Evolutionary conservation across 2,888 invertebrate species (phyloP), one percentile per base, ranked within the genome.

Genomic region (Drosophila gaucha): DNA sequence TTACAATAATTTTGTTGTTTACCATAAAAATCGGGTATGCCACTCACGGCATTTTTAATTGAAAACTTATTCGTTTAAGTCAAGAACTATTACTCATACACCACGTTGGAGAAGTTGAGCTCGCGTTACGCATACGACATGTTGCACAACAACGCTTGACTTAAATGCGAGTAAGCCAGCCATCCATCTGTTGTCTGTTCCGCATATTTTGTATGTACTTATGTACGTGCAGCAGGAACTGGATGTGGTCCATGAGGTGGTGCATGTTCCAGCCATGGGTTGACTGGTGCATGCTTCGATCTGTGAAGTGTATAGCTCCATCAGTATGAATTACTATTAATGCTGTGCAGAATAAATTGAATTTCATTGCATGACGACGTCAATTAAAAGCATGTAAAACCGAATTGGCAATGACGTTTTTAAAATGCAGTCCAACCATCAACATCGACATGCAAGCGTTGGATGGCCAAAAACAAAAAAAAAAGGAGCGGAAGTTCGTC

Each of bases 311-410:
- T 47, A 1, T n/a, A 8, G 18, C 30, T 20, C 60, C 68, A 73
- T 82, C 79, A 75, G 68, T 69, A 78, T 82, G 85, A 75, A 75
- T 86, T 87, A 87, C 83, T 85, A 78, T 85, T 77, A 87, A 87
- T 72, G 77, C 63, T 74, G 71, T 68, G 75, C 78, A 71, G 85
- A 80, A 82, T 89, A 86, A 90, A 90, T 90, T 90, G 88, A 90
- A 89, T 90, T 90, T 86, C 80, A 89, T 88, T 89, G 87, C 89
- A 87, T 72, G 89, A 76, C 82, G 80, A 76, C 84, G 84, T 90
- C 90, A 90, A 89, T 90, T 90, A 90, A 90, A 88, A 73, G 72
- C 89, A 88, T 89, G 90, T 90, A 90, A 83, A 87, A 83, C 87
- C 89, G 89, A 89, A 90, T 90, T 88, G 89, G 73, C 82, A 86